A percentile compares a stretch with the other conserved stretches of the same genome.
phyloP scores from a whole-genome alignment of 2,888 invertebrate species.

The Melinaea menophilus region DNA sequence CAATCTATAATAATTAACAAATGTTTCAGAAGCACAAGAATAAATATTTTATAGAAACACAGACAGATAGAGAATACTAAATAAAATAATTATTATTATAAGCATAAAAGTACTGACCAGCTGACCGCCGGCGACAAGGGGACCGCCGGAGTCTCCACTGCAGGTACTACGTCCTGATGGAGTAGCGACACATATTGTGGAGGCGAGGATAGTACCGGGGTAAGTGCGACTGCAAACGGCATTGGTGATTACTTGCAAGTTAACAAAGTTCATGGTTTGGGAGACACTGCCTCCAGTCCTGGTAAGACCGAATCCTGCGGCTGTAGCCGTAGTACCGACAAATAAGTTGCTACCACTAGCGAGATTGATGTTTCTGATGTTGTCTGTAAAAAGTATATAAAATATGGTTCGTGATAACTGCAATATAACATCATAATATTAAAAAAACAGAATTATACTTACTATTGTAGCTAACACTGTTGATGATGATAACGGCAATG shows the following conservation, averaged over 20 bases:
- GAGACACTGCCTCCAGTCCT: constrained; percentile 8
- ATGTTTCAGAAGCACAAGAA: no score
- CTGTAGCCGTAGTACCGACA: constrained; percentile 25
- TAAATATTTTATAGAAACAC: no score
- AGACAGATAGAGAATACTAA: no score
- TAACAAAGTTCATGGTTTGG: constrained; percentile 29
- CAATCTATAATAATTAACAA: constrained; percentile 14
- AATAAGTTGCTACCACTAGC: constrained; percentile 37
- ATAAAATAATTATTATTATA: no score
- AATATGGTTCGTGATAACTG: no score
- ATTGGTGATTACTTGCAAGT: constrained; percentile 48
- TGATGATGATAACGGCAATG: constrained; percentile 41
- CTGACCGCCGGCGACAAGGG: constrained; percentile 29
- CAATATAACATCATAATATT: not conserved
- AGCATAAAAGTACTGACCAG: constrained; percentile 7
- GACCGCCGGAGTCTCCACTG: constrained; percentile 53
- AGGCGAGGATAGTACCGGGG: constrained; percentile 42
- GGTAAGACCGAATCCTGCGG: constrained; percentile 28
- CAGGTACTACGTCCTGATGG: constrained; percentile 51
- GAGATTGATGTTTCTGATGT: constrained; percentile 43
- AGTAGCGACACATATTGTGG: constrained; percentile 52
- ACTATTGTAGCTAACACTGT: constrained; percentile 22
- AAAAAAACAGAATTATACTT: constrained; percentile 7
- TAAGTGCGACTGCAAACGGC: constrained; percentile 47
- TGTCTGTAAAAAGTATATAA: constrained; percentile 34